Evolutionary conservation across 2,113 vertebrate species (phyloP).

Genomic region (Zosterops lateralis): DNA sequence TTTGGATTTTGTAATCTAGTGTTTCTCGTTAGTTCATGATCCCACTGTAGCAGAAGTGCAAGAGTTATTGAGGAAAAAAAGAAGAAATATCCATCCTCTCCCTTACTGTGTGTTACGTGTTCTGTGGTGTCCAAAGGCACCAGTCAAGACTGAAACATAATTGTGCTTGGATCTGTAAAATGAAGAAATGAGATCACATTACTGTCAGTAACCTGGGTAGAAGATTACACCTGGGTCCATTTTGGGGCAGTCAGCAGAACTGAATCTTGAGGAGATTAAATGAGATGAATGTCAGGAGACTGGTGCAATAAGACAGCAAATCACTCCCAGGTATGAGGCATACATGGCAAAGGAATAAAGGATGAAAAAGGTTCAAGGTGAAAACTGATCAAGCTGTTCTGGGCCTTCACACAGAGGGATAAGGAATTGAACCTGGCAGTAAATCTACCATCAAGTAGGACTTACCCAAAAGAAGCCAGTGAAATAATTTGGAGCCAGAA

Average conservation of each 20-base stretch:
- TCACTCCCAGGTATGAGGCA: neutral
- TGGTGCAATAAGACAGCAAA: neutral
- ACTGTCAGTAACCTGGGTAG: neutral
- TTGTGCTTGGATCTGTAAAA: neutral
- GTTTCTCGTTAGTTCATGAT: neutral
- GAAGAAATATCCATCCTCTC: neutral
- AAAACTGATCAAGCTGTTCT: neutral
- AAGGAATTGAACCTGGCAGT: neutral
- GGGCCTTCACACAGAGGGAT: neutral
- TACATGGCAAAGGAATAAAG: neutral
- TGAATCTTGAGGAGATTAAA: neutral
- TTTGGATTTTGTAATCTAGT: neutral
- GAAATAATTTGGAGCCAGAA: neutral
- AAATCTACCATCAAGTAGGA: neutral
- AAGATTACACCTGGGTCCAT: neutral
- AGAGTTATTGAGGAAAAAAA: neutral
- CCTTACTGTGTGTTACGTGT: neutral
- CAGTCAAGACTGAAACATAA: neutral
- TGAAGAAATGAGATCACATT: neutral
- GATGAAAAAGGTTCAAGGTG: neutral
- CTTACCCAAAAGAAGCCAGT: neutral
- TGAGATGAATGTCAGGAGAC: neutral
- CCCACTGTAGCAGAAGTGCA: neutral
- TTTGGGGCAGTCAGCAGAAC: neutral
- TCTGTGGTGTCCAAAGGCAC: neutral